These are phyloP conservation scores for Melipona bicolor DNA, from an alignment of 2,888 invertebrate genomes.

Conservation along the genomic window DNA sequence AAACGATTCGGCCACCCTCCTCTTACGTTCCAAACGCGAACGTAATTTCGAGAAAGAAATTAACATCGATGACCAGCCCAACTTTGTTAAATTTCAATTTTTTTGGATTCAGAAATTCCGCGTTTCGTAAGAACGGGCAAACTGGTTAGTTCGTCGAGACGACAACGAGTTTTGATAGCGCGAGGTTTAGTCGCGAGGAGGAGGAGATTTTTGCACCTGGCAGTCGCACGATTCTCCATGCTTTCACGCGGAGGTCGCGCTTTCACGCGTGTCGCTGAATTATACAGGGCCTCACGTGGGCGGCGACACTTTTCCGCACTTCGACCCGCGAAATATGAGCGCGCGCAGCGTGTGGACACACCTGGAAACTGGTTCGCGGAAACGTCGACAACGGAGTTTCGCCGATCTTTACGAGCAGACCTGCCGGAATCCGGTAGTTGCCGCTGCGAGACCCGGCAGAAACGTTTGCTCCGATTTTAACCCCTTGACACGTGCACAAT, in stretches of 20 bases:
- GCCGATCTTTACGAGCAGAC: slow-evolving; percentile 33
- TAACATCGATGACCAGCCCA: no score
- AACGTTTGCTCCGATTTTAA: background rate
- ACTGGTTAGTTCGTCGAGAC: no score
- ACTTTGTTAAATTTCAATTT: no score
- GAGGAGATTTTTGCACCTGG: background rate
- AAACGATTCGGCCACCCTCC: slow-evolving; percentile 17
- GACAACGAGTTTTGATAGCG: no score
- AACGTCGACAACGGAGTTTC: slow-evolving; percentile 32
- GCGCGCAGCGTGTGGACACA: slow-evolving; percentile 32
- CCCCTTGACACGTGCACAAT: background rate
- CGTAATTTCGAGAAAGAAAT: no score
- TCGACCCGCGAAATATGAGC: slow-evolving; percentile 59
- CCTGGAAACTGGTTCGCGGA: slow-evolving; percentile 55
- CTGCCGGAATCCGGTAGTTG: slow-evolving; percentile 17
- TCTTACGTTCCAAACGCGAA: background rate
- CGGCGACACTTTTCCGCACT: slow-evolving; percentile 67
- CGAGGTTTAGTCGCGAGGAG: no score
- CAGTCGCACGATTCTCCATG: slow-evolving; percentile 45
- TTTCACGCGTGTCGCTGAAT: slow-evolving; percentile 69
- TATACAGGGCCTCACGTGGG: slow-evolving; percentile 65
- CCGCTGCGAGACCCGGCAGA: slow-evolving; percentile 9
- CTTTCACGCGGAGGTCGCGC: slow-evolving; percentile 41
- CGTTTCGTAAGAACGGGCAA: no score
- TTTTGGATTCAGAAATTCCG: no score